Evolutionary conservation across 2,113 vertebrate species (phyloP).

Genomic region (Scartelaos histophorus): DNA sequence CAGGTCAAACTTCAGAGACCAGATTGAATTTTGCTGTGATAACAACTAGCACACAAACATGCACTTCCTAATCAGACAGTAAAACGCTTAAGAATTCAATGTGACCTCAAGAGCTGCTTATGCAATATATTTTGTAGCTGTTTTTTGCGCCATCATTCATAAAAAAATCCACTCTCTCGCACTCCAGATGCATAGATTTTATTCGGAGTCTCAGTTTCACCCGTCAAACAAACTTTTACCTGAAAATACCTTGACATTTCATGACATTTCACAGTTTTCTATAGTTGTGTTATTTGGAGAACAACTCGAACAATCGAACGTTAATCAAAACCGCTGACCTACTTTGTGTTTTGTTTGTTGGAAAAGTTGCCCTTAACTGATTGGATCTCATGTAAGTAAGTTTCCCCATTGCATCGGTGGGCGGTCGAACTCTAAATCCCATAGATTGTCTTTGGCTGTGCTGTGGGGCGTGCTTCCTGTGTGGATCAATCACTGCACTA

Average conservation of each 20-base stretch:
- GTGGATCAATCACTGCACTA: conserved; percentile 77
- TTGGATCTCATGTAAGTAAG: conserved; percentile 4
- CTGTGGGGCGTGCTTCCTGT: conserved; percentile 63
- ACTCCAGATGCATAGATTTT: background rate
- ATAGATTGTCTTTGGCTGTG: conserved; percentile 39
- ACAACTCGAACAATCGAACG: background rate
- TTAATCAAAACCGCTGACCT: background rate
- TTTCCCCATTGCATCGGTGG: conserved; percentile 18
- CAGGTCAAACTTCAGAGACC: too few species aligned
- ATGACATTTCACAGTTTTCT: background rate
- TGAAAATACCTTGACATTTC: background rate
- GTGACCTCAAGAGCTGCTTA: too few species aligned
- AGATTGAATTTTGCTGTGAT: too few species aligned
- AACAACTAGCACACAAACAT: too few species aligned
- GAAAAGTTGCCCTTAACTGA: background rate
- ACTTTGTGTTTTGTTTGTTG: background rate
- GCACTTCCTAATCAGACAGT: too few species aligned
- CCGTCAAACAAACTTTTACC: background rate
- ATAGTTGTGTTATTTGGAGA: background rate
- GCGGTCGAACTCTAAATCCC: conserved; percentile 24
- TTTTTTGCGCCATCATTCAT: background rate
- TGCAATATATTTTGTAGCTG: too few species aligned
- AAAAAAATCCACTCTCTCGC: background rate
- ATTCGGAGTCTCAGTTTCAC: background rate
- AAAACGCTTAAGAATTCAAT: too few species aligned